Evolutionary conservation across 1,140 invertebrate genomes (phyloP), one percentile per base, ranked within the genome.

Genomic region (Augochlora pura): DNA sequence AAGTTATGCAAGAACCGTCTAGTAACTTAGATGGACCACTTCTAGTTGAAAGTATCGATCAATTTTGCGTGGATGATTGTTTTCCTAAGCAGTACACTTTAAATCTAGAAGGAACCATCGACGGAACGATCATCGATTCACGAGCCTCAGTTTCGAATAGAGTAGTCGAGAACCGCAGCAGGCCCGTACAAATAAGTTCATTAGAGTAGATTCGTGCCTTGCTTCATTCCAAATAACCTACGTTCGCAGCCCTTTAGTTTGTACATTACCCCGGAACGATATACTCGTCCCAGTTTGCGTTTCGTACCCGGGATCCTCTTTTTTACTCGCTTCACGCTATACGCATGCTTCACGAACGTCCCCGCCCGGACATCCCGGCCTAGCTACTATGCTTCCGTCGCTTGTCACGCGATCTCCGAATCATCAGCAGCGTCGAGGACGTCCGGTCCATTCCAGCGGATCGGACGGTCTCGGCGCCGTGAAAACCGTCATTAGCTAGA

Each of bases 141-240:
- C 32, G 4, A 32, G 32, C 32, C 32, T 32, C 32, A 32, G 32
- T 32, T 32, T 54, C 18, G 16, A 10, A 16, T 27, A 18, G 23
- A 63, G 1, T 4, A 8, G 12, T 16, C 25, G 60, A 67, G 66
- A 39, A 70, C 60, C 42, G 57, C 69, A 59, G 57, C 57, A 59
- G 32, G 54, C 25, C 32, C 52, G 8, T 27, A 1, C 62, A 52
- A 32, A 12, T 63, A 60, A 69, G 10, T 72, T 78, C 76, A 39
- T 72, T n/a, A 57, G 63, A 25, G 64, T 25, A 78, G 69, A 77
- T 49, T 78, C 76, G 76, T 78, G 68, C 76, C 76, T 72, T 64
- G 68, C 67, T 63, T 63, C 68, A 68, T 71, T 72, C 60, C 38
- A 59, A 32, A 18, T 70, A 59, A 6, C 23, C 32, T 23, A n/a